Evolutionary conservation across 1,140 invertebrate species (phyloP), one percentile per base, ranked within the genome.

Genomic region (Olivierus martensii): DNA sequence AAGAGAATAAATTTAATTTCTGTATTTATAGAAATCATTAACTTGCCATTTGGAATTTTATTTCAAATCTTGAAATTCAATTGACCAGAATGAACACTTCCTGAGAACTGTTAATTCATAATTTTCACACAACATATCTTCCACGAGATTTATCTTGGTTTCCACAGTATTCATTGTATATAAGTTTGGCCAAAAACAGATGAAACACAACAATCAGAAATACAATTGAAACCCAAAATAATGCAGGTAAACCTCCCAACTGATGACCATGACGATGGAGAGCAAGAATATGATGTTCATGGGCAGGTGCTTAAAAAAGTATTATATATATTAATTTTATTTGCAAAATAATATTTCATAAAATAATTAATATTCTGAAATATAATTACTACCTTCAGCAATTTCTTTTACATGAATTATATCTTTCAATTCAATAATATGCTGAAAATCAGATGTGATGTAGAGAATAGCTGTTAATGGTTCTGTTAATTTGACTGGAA

Each of bases 171-270:
- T 94, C 90, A 62, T 87, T 90, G 68, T 88, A 84, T 58, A 96
- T 88, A 49, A 96, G 75, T 71, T 91, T 90, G 71, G 86, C 88
- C 9, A 96, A 75, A 72, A 96, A 96, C 56, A 95, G 71, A 73
- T 96, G 92, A 70, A 96, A 96, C 57, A 93, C 76, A 56, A 92
- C 75, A 58, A 96, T 88, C 52, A 96, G 75, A 64, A 87, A 80
- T 62, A 81, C 82, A 58, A 96, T 83, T 15, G 86, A 82, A 1
- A 91, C 79, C 92, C 92, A 95, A 70, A 96, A 94, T 37, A 95
- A 72, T 0, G 84, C 85, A 18, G 91, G 90, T 51, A 95, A 69
- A 1, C 89, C 88, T 44, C 88, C 89, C 53, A 90, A 75, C 59
- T 84, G 82, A 71, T 91, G 83, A 0, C 91, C 91, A 67, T 94